phyloP scores from a whole-genome alignment of 2,797 vertebrate species.

The Pseudopleuronectes americanus region DNA sequence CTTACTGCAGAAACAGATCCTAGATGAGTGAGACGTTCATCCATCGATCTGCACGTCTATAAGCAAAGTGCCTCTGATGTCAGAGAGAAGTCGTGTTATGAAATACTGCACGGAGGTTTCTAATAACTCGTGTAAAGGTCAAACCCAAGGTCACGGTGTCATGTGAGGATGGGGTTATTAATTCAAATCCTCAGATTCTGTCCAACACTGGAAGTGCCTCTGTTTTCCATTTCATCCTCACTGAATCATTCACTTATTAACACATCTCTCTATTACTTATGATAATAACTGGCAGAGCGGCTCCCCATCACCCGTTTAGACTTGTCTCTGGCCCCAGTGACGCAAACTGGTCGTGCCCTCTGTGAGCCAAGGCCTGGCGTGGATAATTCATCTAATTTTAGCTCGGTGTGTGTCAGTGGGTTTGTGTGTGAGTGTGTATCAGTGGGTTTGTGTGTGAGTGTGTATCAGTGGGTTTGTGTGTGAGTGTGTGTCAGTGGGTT shows the following conservation, averaged over 20 bases:
- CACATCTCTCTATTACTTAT: not conserved
- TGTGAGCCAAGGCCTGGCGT: slow-evolving; percentile 51
- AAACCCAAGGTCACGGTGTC: not conserved
- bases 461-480: slow-evolving; percentile 42
- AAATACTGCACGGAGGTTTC: too few species aligned
- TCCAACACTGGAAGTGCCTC: too few species aligned
- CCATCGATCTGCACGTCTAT: too few species aligned
- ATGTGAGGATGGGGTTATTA: not conserved
- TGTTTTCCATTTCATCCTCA: too few species aligned
- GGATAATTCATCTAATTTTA: slow-evolving; percentile 80
- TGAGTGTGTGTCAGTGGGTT: slow-evolving; percentile 32
- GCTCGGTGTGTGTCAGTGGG: slow-evolving; percentile 44
- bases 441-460: slow-evolving; percentile 23
- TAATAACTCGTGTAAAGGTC: not conserved
- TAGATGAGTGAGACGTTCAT: too few species aligned
- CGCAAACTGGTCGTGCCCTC: slow-evolving; percentile 40
- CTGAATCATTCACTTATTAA: too few species aligned
- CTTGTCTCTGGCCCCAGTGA: slow-evolving; percentile 43
- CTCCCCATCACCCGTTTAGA: slow-evolving; percentile 21
- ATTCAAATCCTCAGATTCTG: too few species aligned
- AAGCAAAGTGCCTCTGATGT: too few species aligned
- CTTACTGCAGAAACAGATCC: too few species aligned
- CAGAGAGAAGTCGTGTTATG: too few species aligned
- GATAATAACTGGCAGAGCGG: not conserved
- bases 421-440: slow-evolving; percentile 45